Evolutionary conservation across 2,797 vertebrate genomes (phyloP).

Genomic region (Rhynchotus rufescens): DNA sequence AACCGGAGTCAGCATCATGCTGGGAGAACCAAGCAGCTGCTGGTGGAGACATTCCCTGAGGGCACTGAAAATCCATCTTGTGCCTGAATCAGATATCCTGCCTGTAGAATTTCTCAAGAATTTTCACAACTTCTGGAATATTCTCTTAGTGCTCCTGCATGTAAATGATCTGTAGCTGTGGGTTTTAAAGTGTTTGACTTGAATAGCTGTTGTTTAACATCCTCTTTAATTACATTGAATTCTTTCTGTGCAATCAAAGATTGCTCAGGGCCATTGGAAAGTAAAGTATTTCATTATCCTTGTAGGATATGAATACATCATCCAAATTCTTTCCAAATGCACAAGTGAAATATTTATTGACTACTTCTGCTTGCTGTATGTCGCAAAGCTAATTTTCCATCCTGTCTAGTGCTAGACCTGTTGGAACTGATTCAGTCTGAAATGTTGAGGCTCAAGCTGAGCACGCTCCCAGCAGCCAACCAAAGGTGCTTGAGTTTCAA

Average conservation of each 20-base stretch:
- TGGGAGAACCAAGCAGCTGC: not conserved
- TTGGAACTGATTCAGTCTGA: not conserved
- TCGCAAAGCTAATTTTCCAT: not conserved
- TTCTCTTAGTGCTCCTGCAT: not conserved
- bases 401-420: not conserved
- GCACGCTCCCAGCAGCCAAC: not conserved
- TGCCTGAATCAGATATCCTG: not conserved
- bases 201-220: conserved; percentile 59
- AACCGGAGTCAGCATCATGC: accelerated
- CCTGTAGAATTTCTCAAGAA: not conserved
- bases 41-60: not conserved
- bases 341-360: conserved; percentile 21
- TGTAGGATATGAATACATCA: not conserved
- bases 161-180: not conserved
- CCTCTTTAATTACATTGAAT: conserved; percentile 53
- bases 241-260: conserved; percentile 31
- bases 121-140: not conserved
- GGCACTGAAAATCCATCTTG: not conserved
- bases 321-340: not conserved
- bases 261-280: conserved; percentile 34
- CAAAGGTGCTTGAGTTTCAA: not conserved
- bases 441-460: not conserved
- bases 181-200: conserved; percentile 33
- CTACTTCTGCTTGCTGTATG: not conserved
- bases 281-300: conserved; percentile 34